phyloP scores from a whole-genome alignment of 2,113 vertebrate species.

The Dromiciops gliroides region DNA sequence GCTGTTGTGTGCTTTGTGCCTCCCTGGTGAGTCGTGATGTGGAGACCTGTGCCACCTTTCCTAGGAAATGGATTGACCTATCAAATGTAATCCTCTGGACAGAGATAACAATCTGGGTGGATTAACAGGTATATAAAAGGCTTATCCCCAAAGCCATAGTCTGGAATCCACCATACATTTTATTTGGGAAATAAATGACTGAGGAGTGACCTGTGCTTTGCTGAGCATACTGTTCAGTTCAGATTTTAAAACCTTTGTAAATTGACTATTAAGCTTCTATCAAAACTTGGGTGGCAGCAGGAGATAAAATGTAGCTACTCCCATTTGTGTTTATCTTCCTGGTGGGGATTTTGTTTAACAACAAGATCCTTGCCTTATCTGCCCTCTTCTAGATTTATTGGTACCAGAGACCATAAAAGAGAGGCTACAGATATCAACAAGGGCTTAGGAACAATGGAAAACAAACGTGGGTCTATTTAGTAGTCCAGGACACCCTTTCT shows the following conservation, averaged over 20 bases:
- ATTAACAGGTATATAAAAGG: constrained; percentile 36
- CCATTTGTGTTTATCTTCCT: constrained; percentile 77
- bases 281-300: constrained; percentile 60
- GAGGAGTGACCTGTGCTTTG: constrained; percentile 66
- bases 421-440: constrained; percentile 52
- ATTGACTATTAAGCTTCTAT: constrained; percentile 62
- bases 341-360: constrained; percentile 78
- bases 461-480: constrained; percentile 54
- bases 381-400: constrained; percentile 74
- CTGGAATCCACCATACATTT: constrained; percentile 26
- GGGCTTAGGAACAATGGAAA: constrained; percentile 64
- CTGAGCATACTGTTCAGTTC: constrained; percentile 45
- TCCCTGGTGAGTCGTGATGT: constrained; percentile 52
- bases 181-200: constrained; percentile 65
- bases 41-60: constrained; percentile 42
- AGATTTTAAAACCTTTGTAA: constrained; percentile 69
- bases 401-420: constrained; percentile 61
- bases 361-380: constrained; percentile 74
- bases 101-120: constrained; percentile 62
- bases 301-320: constrained; percentile 75
- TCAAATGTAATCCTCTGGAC: constrained; percentile 40
- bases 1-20: constrained; percentile 41
- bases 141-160: constrained; percentile 20
- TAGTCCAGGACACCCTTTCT: constrained; percentile 38
- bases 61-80: constrained; percentile 63